Conservation (phyloP, 2,797 vertebrate species). For the Diplodus sargus region DNA sequence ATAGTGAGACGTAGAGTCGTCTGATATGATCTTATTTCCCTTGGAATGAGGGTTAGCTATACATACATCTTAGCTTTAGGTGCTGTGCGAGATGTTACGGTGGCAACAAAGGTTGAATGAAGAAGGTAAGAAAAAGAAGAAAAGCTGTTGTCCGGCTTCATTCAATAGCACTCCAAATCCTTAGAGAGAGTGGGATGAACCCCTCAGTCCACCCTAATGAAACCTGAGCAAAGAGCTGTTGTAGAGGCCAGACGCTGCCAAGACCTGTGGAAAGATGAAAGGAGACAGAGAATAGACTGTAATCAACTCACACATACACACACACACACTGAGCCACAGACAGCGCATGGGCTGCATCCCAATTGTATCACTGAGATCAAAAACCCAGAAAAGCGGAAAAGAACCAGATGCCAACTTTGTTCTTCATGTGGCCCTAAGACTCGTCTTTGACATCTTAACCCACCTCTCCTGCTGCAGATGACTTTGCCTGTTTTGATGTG, state of each 20-base stretch:
- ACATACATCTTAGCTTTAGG: not conserved
- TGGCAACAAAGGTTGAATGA: slow-evolving; percentile 3
- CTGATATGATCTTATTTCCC: not conserved
- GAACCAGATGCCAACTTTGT: slow-evolving; percentile 30
- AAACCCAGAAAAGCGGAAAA: slow-evolving; percentile 30
- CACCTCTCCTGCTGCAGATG: not conserved
- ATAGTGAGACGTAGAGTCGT: not conserved
- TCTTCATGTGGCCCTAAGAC: slow-evolving; percentile 4
- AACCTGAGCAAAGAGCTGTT: slow-evolving; percentile 49
- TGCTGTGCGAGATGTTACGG: not conserved
- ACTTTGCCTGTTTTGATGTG: not conserved
- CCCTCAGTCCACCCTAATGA: slow-evolving; percentile 45
- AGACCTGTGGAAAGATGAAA: slow-evolving; percentile 65
- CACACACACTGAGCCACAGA: not conserved
- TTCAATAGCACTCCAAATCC: slow-evolving; percentile 19
- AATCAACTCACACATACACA: slow-evolving; percentile 49
- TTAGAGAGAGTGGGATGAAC: slow-evolving; percentile 23
- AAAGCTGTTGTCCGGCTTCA: slow-evolving; percentile 3
- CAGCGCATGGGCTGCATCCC: slow-evolving; percentile 30
- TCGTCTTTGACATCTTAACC: slow-evolving; percentile 17
- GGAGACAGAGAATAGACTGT: slow-evolving; percentile 51
- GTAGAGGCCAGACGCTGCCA: slow-evolving; percentile 45
- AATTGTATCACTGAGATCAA: slow-evolving; percentile 41
- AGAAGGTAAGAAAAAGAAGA: not conserved
- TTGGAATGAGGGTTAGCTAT: not conserved